Evolutionary conservation across 2,888 invertebrate species (phyloP).

Genomic region (Hypsopygia costalis): DNA sequence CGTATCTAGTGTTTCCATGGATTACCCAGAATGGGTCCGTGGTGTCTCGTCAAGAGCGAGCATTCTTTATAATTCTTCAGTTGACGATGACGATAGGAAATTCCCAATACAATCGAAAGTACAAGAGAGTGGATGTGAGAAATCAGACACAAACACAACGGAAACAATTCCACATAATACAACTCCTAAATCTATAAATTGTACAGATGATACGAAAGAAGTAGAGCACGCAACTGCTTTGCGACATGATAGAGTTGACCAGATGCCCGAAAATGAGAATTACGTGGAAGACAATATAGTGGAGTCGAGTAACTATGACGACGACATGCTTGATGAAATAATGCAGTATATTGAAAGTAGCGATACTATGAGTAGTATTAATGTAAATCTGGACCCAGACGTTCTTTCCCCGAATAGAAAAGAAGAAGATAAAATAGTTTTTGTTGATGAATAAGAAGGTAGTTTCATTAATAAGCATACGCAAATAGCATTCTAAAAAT

Average conservation of each 20-base stretch:
- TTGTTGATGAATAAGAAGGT: conserved; percentile 43
- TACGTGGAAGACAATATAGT: no score
- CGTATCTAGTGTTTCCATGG: conserved; percentile 57
- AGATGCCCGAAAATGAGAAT: no score
- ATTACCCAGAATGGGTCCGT: conserved; percentile 62
- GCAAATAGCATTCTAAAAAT: no score
- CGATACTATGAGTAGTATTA: conserved; percentile 24
- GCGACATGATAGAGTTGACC: no score
- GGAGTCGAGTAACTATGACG: conserved; percentile 7
- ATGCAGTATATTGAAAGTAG: conserved; percentile 55
- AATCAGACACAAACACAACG: conserved; percentile 19
- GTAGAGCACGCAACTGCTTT: no score
- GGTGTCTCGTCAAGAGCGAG: conserved; percentile 48
- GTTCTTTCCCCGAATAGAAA: conserved; percentile 53
- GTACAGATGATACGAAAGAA: no score
- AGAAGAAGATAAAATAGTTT: conserved; percentile 51
- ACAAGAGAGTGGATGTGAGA: conserved; percentile 8
- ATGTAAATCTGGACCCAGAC: conserved; percentile 39
- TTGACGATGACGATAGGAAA: conserved; percentile 46
- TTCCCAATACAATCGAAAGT: conserved; percentile 34
- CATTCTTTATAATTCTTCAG: conserved; percentile 53
- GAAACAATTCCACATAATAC: conserved; percentile 4
- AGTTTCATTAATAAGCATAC: not conserved
- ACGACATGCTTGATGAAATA: conserved; percentile 66
- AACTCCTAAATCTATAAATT: not conserved